These are phyloP conservation scores for Drosophila tropicalis DNA, from an alignment of 1,140 invertebrate genomes.

Conservation along the genomic window DNA sequence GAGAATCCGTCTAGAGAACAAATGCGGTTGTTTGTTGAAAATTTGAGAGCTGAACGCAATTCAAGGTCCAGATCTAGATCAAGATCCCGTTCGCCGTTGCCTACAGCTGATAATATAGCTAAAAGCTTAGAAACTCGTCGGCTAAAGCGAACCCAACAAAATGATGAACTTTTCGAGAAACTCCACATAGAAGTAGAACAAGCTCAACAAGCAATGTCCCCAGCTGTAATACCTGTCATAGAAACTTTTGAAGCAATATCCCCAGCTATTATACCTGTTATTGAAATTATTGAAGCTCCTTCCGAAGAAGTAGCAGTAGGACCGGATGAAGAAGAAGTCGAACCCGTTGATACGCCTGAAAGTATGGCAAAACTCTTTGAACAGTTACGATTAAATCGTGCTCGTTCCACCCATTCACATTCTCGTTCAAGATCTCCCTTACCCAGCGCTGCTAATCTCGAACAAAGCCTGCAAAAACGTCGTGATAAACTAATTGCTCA, in stretches of 20 bases:
- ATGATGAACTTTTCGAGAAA: conserved; percentile 67
- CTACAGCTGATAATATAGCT: conserved; percentile 65
- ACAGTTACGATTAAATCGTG: conserved; percentile 64
- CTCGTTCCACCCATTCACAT: conserved; percentile 55
- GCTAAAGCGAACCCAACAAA: conserved; percentile 62
- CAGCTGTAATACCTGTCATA: conserved; percentile 47
- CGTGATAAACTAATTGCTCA: conserved; percentile 64
- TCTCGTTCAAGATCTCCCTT: conserved; percentile 69
- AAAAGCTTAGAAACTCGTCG: conserved; percentile 64
- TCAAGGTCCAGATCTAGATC: conserved; percentile 52
- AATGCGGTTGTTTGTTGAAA: conserved; percentile 60
- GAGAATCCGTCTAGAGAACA: conserved; percentile 36
- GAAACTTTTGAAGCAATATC: conserved; percentile 36
- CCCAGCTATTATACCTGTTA: conserved; percentile 43
- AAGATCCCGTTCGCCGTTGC: conserved; percentile 65
- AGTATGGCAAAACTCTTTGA: conserved; percentile 67
- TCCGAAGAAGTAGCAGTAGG: background rate
- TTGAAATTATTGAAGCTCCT: conserved; percentile 43
- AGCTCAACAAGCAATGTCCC: conserved; percentile 16
- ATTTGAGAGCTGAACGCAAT: conserved; percentile 47
- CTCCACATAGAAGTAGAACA: conserved; percentile 34
- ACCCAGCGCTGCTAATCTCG: conserved; percentile 59
- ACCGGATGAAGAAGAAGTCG: conserved; percentile 7
- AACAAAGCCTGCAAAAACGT: conserved; percentile 55
- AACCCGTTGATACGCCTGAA: conserved; percentile 57